Base-by-base conservation (phyloP, 2,888 invertebrate genomes). In the Pteria penguin region DNA sequence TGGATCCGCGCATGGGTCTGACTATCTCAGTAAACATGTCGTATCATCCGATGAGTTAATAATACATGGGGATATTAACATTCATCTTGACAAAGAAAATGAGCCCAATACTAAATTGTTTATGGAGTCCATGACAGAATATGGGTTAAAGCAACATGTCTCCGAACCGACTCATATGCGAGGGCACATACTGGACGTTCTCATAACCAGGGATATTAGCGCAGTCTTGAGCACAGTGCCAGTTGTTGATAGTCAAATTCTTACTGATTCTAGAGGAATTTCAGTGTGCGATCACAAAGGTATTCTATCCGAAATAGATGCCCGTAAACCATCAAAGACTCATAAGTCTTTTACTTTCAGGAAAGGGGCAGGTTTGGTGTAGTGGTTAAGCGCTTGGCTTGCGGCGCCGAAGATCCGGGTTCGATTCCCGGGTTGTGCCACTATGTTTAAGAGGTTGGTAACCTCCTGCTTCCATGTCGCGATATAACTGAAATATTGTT, bases 21-120 rank as follows among this genome's bases (percentile, higher is more conserved):
- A 32, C 5, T 66, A 55, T 32, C 73, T 73, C 18, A 63, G 63
- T 27, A 27, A 32, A 2, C 57, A 24, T 66, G 29, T 33, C 18
- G 52, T 52, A 18, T 2, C 32, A 58, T 26, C 65, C 4, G 66
- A 72, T 31, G 65, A 73, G 26, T 33, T 61, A 31, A 29, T 68
- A 27, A 68, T 74, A 27, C 52, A 60, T 14, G 68, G 67, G 27
- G 68, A 74, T 62, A 31, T 73, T n/a, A 73, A 73, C 31, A 67
- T 67, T 54, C 68, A 68, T 67, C 22, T 74, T 18, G 62, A 68
- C 54, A 27, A 68, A 36, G 14, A 5, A 36, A 11, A 14, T 14
- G 45, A 36, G 5, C 45, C 45, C 8, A 36, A 5, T 11, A 36
- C 45, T 11, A 36, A 14, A 14, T 11, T 11, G 14, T 36, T 36